Base-by-base conservation (phyloP, 2,113 vertebrate species). In the Malurus cyaneus region DNA sequence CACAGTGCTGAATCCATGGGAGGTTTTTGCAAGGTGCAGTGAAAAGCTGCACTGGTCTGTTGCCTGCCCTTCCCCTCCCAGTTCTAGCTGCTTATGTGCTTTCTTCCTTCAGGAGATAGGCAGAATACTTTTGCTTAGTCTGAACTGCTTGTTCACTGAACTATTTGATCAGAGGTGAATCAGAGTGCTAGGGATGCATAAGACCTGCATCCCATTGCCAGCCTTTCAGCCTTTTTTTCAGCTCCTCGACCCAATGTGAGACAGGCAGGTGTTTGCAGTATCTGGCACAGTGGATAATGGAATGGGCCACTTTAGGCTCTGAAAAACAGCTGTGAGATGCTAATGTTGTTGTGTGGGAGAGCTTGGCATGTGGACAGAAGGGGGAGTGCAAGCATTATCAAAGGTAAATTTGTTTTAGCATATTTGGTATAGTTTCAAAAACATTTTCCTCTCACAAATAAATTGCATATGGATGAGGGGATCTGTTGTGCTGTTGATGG, bases 1-100 rank as follows among this genome's bases (percentile, higher is more conserved):
- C 49, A 79, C 79, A 56, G 53, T 76, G 88, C 80, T 97, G 92
- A 97, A 96, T 85, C 65, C 50, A 71, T 86, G 86, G 69, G 92
- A 67, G 23, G 85, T 93, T 96, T 56, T 70, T 81, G 46, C 89
- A 86, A 94, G 88, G 83, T 74, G 64, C 29, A 60, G 47, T 62
- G 56, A 96, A 90, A 95, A 91, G 34, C 93, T 93, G 86, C 57
- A 34, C 76, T 29, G 17, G 21, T 76, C 8, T 67, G 23, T 34
- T 92, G 52, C 86, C 61, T 88, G 14, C 70, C 64, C 70, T 95
- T 96, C 65, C 86, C 50, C 23, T 95, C 56, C 47, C 20, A 32
- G 56, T 93, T 92, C 20, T 91, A 20, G 49, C 56, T 91, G 65
- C 65, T 96, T 83, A 79, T 50, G 11, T 54, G n/a, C 49, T 85